Evolutionary conservation across 2,797 vertebrate species (phyloP).

Genomic region (Chrysocyon brachyurus): DNA sequence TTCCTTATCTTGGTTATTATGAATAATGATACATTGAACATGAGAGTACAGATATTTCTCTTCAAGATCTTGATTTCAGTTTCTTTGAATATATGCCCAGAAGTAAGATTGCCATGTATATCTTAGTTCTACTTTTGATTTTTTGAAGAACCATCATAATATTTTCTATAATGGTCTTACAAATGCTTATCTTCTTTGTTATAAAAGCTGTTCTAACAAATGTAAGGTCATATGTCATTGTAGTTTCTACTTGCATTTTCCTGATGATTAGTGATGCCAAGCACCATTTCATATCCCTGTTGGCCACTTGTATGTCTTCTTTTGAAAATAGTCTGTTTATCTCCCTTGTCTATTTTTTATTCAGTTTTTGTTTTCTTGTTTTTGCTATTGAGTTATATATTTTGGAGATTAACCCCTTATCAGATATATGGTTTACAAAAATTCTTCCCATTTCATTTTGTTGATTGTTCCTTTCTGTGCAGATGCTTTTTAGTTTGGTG

Average conservation of each 20-base stretch:
- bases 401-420: neutral
- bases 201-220: neutral
- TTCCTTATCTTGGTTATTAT: neutral
- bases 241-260: neutral
- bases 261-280: neutral
- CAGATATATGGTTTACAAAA: neutral
- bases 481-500: neutral
- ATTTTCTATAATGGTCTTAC: neutral
- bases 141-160: neutral
- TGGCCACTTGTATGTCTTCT: neutral
- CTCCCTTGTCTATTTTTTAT: neutral
- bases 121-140: neutral
- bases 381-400: neutral
- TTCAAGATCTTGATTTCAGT: neutral
- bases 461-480: neutral
- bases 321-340: neutral
- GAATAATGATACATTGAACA: neutral
- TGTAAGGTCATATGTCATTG: neutral
- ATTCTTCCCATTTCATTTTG: neutral
- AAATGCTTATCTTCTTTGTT: neutral
- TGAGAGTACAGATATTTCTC: neutral
- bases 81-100: neutral
- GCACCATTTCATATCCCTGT: neutral
- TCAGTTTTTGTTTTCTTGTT: neutral
- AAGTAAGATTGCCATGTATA: neutral